Base-by-base conservation (phyloP, 2,797 vertebrate genomes). In the Hoplostethus mediterraneus region DNA sequence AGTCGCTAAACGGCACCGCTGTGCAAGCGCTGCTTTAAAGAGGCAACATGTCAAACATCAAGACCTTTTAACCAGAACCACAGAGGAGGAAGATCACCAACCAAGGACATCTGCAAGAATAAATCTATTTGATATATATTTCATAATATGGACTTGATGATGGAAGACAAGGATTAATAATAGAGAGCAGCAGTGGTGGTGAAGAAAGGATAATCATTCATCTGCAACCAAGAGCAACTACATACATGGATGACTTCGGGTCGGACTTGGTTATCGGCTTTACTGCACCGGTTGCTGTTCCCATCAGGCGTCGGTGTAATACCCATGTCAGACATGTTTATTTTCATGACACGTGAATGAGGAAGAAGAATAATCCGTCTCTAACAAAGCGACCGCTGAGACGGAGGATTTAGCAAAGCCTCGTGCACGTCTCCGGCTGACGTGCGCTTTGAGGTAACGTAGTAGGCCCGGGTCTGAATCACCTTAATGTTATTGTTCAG, bases 291-390 rank as follows among this genome's bases (percentile, higher is more conserved):
- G 81, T 80, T 83, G 67, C 73, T 68, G 69, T 71, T 73, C 58
- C 48, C 62, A 59, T 80, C 62, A 61, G 38, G 72, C 75, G 2
- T 14, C 9, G 0, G 25, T 72, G 73, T 78, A 56, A 85, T 78
- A 75, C 56, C 75, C 70, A 72, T 75, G 36, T 58, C 72, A 59
- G 67, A 59, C 13, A 86, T 82, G 78, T 88, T 85, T 79, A 67
- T 80, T 78, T 77, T 75, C 28, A 30, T 48, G 71, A 71, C 55
- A 60, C 42, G 17, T 49, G 67, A 75, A 69, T 49, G 51, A 80
- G 51, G 64, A 82, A 77, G 28, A 47, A 77, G 70, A 84, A 80
- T 80, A 84, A 87, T 81, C 76, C 51, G 16, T 44, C 30, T 42
- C 12, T 52, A 53, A 83, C 58, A 75, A 82, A 79, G 80, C 67